Conservation (phyloP, 2,113 vertebrate species). For the Sminthopsis crassicaudata region DNA sequence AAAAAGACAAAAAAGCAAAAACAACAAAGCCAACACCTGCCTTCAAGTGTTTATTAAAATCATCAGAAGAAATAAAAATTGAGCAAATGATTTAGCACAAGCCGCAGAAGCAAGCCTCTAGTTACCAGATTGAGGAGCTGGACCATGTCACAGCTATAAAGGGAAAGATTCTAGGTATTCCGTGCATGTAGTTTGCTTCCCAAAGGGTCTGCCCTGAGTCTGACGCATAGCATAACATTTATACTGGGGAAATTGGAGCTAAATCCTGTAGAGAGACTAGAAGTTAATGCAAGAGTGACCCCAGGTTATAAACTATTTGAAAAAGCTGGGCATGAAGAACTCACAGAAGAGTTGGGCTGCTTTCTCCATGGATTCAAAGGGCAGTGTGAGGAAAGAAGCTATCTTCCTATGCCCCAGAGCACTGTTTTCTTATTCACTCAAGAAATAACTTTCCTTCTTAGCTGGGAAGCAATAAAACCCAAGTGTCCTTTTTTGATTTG, state of each 20-base stretch:
- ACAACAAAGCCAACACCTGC: not conserved
- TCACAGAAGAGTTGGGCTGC: not conserved
- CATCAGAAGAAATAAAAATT: conserved; percentile 1
- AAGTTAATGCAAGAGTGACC: no score
- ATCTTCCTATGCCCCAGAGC: not conserved
- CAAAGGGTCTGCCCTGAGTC: not conserved
- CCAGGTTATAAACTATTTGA: not conserved
- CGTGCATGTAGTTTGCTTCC: not conserved
- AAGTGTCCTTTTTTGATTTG: not conserved
- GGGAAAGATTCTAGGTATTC: not conserved
- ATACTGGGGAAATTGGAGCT: not conserved
- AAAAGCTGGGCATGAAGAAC: conserved; percentile 7
- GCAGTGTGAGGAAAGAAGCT: not conserved
- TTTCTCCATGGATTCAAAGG: not conserved
- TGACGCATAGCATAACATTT: not conserved
- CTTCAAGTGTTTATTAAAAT: not conserved
- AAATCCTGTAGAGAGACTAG: not conserved
- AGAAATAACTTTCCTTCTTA: not conserved
- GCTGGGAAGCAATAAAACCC: not conserved
- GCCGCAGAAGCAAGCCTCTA: not conserved
- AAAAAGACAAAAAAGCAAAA: conserved; percentile 19
- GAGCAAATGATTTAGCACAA: not conserved
- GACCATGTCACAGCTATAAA: no score
- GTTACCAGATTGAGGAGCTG: not conserved
- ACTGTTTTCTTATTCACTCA: not conserved